These are phyloP conservation scores for Listrodromus nycthemerus DNA, from an alignment of 2,888 invertebrate species.

Conservation along the genomic window DNA sequence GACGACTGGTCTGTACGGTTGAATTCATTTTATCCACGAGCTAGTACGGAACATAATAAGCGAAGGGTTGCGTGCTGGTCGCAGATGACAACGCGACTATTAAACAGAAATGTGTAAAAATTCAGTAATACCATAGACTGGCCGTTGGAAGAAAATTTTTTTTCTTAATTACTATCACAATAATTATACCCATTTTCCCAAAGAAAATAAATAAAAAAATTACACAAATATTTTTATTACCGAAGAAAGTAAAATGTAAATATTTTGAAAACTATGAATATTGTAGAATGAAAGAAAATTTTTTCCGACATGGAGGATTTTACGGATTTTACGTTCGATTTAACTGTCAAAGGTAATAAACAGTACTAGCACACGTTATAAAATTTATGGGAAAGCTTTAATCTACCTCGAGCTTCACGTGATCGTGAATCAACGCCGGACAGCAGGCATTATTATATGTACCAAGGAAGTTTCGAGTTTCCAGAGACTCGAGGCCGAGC, in stretches of 20 bases:
- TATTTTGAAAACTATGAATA: not conserved
- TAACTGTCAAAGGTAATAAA: slow-evolving; percentile 18
- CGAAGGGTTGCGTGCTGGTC: slow-evolving; percentile 27
- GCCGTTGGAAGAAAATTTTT: not conserved
- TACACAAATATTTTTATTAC: not conserved
- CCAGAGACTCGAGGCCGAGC: not conserved
- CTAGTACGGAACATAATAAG: not conserved
- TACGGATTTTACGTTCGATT: not conserved
- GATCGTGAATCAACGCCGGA: slow-evolving; percentile 60
- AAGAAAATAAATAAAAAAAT: not conserved
- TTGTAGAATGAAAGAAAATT: not conserved
- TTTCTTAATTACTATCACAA: not conserved
- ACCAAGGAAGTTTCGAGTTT: slow-evolving; percentile 17
- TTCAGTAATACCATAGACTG: slow-evolving; percentile 4
- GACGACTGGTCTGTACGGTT: slow-evolving; percentile 5
- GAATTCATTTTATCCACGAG: slow-evolving; percentile 2
- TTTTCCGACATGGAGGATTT: not conserved
- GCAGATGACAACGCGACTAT: slow-evolving; percentile 51
- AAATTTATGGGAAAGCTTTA: slow-evolving; percentile 50
- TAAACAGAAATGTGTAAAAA: slow-evolving; percentile 30
- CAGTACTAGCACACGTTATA: slow-evolving; percentile 28
- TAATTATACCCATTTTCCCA: not conserved
- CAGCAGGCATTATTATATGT: slow-evolving; percentile 29
- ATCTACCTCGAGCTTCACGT: slow-evolving; percentile 33
- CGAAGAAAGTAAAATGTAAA: not conserved